A percentile compares a stretch with the other conserved stretches of the same genome.
phyloP scores from a whole-genome alignment of 2,113 vertebrate genomes.

The Hippolais icterina region DNA sequence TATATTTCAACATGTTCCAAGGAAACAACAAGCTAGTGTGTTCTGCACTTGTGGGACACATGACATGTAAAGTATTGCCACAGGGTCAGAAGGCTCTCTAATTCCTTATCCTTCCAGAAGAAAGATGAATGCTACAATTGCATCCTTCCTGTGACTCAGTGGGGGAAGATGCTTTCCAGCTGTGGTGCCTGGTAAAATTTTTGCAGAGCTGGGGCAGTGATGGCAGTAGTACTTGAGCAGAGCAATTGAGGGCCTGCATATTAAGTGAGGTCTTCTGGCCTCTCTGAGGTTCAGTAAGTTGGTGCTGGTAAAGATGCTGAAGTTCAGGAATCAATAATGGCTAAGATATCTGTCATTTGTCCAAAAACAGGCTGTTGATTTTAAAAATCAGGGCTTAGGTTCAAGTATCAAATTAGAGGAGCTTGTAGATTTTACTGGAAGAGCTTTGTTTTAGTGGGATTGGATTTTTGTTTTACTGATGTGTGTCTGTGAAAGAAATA shows the following conservation, averaged over 20 bases:
- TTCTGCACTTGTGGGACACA: rapidly evolving
- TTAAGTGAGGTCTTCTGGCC: not conserved
- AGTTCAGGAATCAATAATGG: not conserved
- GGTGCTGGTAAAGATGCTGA: not conserved
- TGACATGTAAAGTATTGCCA: not conserved
- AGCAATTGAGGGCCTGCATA: not conserved
- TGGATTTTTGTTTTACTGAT: not conserved
- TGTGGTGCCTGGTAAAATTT: not conserved
- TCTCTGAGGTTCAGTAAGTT: not conserved
- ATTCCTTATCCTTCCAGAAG: not conserved
- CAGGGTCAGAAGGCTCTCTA: not conserved
- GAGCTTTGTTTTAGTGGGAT: not conserved
- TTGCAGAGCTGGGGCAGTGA: not conserved
- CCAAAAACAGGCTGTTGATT: not conserved
- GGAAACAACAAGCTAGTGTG: not conserved
- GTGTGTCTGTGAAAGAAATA: not conserved
- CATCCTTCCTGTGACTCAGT: not conserved
- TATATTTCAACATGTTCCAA: not conserved
- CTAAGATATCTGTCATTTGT: not conserved
- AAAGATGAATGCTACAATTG: not conserved
- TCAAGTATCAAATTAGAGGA: not conserved
- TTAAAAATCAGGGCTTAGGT: not conserved
- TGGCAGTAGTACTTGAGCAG: not conserved
- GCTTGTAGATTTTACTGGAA: not conserved
- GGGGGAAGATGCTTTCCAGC: not conserved